Evolutionary conservation across 37 sponge, comb jelly and placozoan genomes (phyloP).

Genomic region (Amphimedon queenslandica): DNA sequence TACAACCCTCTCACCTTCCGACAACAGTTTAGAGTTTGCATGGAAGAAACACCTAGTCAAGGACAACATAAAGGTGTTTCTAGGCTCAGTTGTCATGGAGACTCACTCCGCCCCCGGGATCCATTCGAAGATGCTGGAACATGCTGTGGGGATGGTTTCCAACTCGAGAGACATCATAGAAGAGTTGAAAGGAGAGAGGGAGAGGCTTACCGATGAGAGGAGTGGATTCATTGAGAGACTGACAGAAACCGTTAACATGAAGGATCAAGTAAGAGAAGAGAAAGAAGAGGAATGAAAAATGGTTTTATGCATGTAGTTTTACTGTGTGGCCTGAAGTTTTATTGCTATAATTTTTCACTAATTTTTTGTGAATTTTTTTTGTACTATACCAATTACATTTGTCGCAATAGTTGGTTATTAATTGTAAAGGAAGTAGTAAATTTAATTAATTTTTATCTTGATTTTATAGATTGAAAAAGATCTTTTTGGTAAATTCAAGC

Average conservation of each 20-base stretch:
- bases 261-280: slow-evolving; percentile 37
- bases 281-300: too few species aligned
- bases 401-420: too few species aligned
- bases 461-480: too few species aligned
- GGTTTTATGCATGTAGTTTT: too few species aligned
- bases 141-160: slow-evolving; percentile 23
- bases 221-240: slow-evolving; percentile 19
- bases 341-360: too few species aligned
- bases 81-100: slow-evolving; percentile 36
- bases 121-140: slow-evolving; percentile 24
- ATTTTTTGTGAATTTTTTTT: too few species aligned
- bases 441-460: too few species aligned
- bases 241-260: slow-evolving; percentile 18
- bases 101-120: not conserved
- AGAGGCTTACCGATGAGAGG: slow-evolving; percentile 33
- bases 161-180: slow-evolving; percentile 15
- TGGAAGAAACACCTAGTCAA: slow-evolving; percentile 58
- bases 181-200: slow-evolving; percentile 17
- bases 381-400: too few species aligned
- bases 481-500: slow-evolving; percentile 65
- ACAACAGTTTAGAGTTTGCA: slow-evolving; percentile 23
- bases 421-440: too few species aligned
- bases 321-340: too few species aligned
- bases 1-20: not conserved
- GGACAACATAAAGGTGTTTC: slow-evolving; percentile 50